These are phyloP conservation scores for Andrena bucephala DNA, from an alignment of 2,888 invertebrate species.

Conservation along the genomic window DNA sequence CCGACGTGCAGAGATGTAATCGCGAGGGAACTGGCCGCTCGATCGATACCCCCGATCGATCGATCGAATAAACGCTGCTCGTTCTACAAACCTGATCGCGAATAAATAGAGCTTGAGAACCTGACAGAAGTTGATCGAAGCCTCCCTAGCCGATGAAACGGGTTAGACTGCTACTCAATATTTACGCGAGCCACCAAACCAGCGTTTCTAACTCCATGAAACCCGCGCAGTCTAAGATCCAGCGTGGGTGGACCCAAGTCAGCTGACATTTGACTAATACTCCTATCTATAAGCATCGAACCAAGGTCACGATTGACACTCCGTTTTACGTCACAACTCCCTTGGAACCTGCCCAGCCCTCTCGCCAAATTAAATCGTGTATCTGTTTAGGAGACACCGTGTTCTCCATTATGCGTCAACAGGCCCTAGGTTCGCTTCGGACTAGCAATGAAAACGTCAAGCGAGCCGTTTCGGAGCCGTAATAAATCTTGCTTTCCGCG, in stretches of 20 bases:
- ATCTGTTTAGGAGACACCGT: background rate
- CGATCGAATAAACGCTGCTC: background rate
- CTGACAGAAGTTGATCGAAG: background rate
- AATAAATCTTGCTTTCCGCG: conserved; percentile 18
- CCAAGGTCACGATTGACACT: conserved; percentile 21
- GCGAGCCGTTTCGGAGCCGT: background rate
- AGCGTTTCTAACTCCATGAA: conserved; percentile 21
- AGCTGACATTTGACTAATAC: conserved; percentile 4
- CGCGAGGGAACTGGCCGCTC: conserved; percentile 19
- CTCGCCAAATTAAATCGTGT: background rate
- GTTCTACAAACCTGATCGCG: conserved; percentile 2
- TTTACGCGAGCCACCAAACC: background rate
- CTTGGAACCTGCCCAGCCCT: no score
- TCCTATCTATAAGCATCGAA: conserved; percentile 18
- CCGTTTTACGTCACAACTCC: no score
- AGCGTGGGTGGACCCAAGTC: conserved; percentile 24
- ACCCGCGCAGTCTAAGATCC: background rate
- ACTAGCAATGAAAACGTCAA: background rate
- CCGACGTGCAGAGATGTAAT: conserved; percentile 19
- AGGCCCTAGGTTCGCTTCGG: background rate
- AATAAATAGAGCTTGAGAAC: background rate
- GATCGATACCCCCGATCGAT: conserved; percentile 12
- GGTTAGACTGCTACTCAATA: background rate
- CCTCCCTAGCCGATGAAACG: background rate
- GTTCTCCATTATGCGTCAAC: background rate